Base-by-base conservation (phyloP, 2,888 invertebrate genomes). In the Asteroscopus sphinx region DNA sequence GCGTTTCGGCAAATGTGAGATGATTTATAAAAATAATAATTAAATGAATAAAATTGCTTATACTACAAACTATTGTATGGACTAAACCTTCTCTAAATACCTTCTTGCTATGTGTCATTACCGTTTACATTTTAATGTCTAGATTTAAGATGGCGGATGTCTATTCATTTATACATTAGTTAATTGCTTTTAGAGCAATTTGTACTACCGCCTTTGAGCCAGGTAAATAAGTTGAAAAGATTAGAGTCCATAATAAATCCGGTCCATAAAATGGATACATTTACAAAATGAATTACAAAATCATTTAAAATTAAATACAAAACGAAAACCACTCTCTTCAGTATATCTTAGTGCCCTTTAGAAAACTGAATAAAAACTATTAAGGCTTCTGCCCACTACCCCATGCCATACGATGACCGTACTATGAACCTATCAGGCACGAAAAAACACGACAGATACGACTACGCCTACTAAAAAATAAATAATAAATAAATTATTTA, bases 101-200 rank as follows among this genome's bases (percentile, higher is more conserved):
- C n/a, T 1, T 17, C 0, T 33, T 2, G 9, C n/a, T 9, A 16
- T 15, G 17, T 42, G 48, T 54, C 61, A 68, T 68, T 71, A 74
- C 44, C 62, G 57, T 54, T 72, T 41, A 61, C 58, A 64, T 61
- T 58, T 72, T 69, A 69, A 73, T 65, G 65, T 68, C 67, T 54
- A 58, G 44, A 51, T 49, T 13, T 58, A 70, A 75, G 58, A 74
- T 75, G 69, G 72, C 64, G 32, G 49, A 36, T 21, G 55, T 55
- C 64, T 63, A 57, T 75, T 70, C 65, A 68, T 73, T 72, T 57
- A 36, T 65, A 73, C 76, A 68, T 77, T 77, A 72, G 63, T 62
- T 72, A 77, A 77, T 77, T 76, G 69, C 74, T 70, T 76, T 63
- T 53, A 57, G 48, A 75, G 55, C 44, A 67, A 48, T 66, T 57